phyloP scores from a whole-genome alignment of 2,888 invertebrate genomes.

The Ennomos fuscantarius region DNA sequence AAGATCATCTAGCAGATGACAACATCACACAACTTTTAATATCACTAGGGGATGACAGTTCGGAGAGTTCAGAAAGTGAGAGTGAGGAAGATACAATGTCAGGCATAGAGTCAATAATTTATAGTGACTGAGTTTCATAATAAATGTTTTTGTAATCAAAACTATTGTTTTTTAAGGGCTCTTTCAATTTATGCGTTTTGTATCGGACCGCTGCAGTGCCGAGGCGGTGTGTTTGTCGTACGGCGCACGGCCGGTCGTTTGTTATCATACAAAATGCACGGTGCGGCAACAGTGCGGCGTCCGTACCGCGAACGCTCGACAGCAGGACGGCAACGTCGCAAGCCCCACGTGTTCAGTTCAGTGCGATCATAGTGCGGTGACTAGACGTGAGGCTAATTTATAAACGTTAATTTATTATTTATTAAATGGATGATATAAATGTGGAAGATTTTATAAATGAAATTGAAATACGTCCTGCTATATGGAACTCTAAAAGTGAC shows the following conservation, averaged over 20 bases:
- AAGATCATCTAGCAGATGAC: slow-evolving; percentile 26
- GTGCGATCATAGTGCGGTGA: slow-evolving; percentile 12
- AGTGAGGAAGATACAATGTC: slow-evolving; percentile 21
- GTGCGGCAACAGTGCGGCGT: slow-evolving; percentile 24
- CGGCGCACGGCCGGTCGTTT: slow-evolving; percentile 22
- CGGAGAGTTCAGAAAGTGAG: slow-evolving; percentile 19
- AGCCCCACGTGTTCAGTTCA: slow-evolving; percentile 5
- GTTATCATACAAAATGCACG: slow-evolving; percentile 25
- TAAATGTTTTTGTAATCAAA: slow-evolving; percentile 10
- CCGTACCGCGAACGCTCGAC: slow-evolving; percentile 24
- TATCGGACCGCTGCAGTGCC: slow-evolving; percentile 24
- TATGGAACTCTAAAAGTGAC: too few species aligned
- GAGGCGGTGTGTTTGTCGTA: slow-evolving; percentile 30
- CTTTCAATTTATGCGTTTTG: slow-evolving; percentile 19
- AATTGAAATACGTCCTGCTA: too few species aligned
- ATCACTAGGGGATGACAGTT: slow-evolving; percentile 27
- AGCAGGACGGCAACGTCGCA: slow-evolving; percentile 11
- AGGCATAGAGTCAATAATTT: slow-evolving; percentile 20
- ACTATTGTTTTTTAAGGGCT: background rate
- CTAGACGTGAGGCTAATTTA: slow-evolving; percentile 18
- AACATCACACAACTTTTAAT: slow-evolving; percentile 20
- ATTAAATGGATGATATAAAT: slow-evolving; percentile 14
- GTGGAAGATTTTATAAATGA: slow-evolving; percentile 1
- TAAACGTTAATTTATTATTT: slow-evolving; percentile 15
- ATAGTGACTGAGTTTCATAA: slow-evolving; percentile 18